These are phyloP conservation scores for Sesamia inferens DNA, from an alignment of 2,888 invertebrate species.

Conservation along the genomic window DNA sequence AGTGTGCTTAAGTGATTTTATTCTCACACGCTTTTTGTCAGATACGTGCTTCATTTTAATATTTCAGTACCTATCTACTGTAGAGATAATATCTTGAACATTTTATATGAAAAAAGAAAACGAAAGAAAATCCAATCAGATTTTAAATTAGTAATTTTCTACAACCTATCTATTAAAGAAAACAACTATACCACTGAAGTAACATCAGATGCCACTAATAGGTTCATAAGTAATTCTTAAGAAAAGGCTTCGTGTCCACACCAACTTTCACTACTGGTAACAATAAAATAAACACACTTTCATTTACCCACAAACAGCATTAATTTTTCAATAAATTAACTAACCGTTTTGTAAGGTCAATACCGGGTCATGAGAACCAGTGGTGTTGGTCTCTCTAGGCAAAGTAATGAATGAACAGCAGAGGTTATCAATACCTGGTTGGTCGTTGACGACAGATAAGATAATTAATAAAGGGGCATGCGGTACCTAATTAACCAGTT, in stretches of 20 bases:
- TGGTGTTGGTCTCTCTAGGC: constrained; percentile 26
- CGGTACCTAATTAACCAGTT: constrained; percentile 57
- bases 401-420: constrained; percentile 45
- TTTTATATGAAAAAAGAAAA: too few species aligned
- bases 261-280: constrained; percentile 54
- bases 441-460: constrained; percentile 61
- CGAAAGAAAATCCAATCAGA: not conserved
- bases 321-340: constrained; percentile 63
- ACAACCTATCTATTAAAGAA: not conserved
- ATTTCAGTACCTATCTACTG: too few species aligned
- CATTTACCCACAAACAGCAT: constrained; percentile 54
- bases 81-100: not conserved
- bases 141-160: not conserved
- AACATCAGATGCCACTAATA: constrained; percentile 2
- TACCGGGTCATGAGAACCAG: constrained; percentile 59
- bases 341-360: constrained; percentile 61
- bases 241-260: not conserved
- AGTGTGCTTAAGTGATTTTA: not conserved
- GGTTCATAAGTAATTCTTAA: not conserved
- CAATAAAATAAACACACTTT: constrained; percentile 64
- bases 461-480: constrained; percentile 61
- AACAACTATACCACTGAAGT: not conserved
- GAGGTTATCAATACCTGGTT: constrained; percentile 50
- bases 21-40: not conserved
- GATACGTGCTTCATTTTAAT: not conserved